Base-by-base conservation (phyloP, 2,888 invertebrate genomes). In the Noctuana brunneofusca region DNA sequence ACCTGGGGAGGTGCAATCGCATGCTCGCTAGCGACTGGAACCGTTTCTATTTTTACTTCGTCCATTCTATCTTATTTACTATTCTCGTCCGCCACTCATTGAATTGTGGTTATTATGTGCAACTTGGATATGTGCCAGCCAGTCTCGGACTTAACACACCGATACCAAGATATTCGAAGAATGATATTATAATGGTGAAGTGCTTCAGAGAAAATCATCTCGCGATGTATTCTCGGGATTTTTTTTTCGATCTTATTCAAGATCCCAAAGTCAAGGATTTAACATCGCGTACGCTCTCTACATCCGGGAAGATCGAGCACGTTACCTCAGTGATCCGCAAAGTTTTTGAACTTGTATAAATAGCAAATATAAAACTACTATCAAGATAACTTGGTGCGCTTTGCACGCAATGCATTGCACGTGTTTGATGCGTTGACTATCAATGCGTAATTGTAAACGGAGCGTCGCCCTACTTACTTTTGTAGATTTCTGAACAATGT, bases 71-170 rank as follows among this genome's bases (percentile, higher is more conserved):
- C 88, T 91, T 90, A 89, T 90, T 91, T 88, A 90, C 91, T 91
- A 90, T 90, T 91, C 90, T 89, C 84, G 91, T 88, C 87, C 83
- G 87, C 87, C 87, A 86, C 90, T 90, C 90, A 90, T 91, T 91
- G 90, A 90, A 91, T 90, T 89, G 91, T 90, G 88, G 89, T 89
- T 90, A 91, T 90, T 90, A 91, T 90, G 89, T 89, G 89, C 88
- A 88, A 84, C 84, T 89, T 90, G 90, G 91, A 89, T 80, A 82
- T 79, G 79, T 84, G 91, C 91, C 91, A 91, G 83, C 79, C 70
- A 78, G 78, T 77, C 82, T 80, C 83, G 74, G 80, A 84, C 86
- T 82, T 84, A 86, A 84, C 84, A 78, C 84, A 81, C 85, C 79
- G 84, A 85, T 84, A 83, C 78, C 76, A 74, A 88, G 87, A 89